Evolutionary conservation across 2,113 vertebrate genomes (phyloP), one percentile per base, ranked within the genome.

Genomic region (Nothoprocta pentlandii): DNA sequence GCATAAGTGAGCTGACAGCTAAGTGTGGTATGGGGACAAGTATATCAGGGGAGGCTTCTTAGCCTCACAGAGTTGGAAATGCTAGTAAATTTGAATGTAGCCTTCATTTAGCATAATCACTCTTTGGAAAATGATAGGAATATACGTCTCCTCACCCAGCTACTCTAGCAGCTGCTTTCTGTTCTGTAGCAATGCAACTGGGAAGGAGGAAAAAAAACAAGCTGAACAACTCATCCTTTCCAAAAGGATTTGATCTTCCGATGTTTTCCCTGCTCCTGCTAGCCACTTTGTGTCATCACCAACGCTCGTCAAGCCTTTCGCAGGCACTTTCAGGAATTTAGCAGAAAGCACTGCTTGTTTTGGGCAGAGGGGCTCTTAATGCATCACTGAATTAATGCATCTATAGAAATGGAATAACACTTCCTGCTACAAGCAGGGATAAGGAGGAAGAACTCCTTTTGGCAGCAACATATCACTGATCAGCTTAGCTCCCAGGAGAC

Each of bases 401-500:
- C 39, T 34, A 25, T 0, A 54, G 59, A 59, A 74, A 88, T 46
- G 12, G 39, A 94, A 10, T 39, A 70, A 67, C 17, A 83, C 47
- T 68, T 86, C 39, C 64, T 63, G 30, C 58, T n/a, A 41, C 3
- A 7, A 90, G 14, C 34, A 68, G 28, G 39, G 66, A 84, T 58
- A 75, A 74, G 91, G 17, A 46, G 34, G 39, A 15, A 83, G 62
- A 63, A 73, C 49, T 63, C 76, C 64, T 90, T 88, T n/a, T 64
- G 64, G 77, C 83, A 94, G 46, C 73, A 92, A n/a, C 25, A 88
- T 90, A 59, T 51, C 47, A 75, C 64, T 58, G 62, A 94, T 64
- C 16, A 92, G 88, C 83, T 90, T 86, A 94, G 64, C 4, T 2
- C 80, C 19, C 19, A 74, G 19, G 32, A 86, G 44, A 68, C 34